Percentiles rank a stretch among this genome's conserved stretches.
Evolutionary conservation across 2,797 vertebrate species (phyloP).

Genomic region (Xenopus petersii): DNA sequence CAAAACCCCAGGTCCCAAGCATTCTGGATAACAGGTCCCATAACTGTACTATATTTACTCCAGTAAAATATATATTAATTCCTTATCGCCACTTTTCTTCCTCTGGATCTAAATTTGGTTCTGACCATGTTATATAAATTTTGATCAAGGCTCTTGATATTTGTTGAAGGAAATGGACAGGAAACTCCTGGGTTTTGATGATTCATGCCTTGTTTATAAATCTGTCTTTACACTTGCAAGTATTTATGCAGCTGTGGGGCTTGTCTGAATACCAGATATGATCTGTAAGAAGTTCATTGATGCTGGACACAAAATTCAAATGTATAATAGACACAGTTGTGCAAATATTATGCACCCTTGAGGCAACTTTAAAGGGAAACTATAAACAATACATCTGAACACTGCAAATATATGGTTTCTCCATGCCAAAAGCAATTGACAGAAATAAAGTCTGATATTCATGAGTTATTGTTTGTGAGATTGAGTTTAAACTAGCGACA

Average conservation of each 20-base stretch:
- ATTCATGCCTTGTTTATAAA: slow-evolving; percentile 24
- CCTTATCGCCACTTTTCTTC: background rate
- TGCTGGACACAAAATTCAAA: background rate
- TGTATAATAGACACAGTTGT: background rate
- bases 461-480: too few species aligned
- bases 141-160: background rate
- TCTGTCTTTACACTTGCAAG: slow-evolving; percentile 7
- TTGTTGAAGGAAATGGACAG: slow-evolving; percentile 13
- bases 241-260: slow-evolving; percentile 39
- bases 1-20: too few species aligned
- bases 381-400: too few species aligned
- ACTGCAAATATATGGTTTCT: too few species aligned
- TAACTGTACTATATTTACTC: background rate
- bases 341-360: too few species aligned
- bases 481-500: too few species aligned
- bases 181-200: slow-evolving; percentile 28
- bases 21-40: too few species aligned
- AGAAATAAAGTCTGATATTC: too few species aligned
- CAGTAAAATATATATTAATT: background rate
- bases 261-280: slow-evolving; percentile 7
- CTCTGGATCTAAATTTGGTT: background rate
- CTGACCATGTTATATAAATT: slow-evolving; percentile 10
- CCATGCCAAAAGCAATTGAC: too few species aligned
- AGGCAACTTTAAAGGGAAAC: too few species aligned
- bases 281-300: background rate